Conservation (phyloP, 2,888 invertebrate species). For the Anthophora plumipes region DNA sequence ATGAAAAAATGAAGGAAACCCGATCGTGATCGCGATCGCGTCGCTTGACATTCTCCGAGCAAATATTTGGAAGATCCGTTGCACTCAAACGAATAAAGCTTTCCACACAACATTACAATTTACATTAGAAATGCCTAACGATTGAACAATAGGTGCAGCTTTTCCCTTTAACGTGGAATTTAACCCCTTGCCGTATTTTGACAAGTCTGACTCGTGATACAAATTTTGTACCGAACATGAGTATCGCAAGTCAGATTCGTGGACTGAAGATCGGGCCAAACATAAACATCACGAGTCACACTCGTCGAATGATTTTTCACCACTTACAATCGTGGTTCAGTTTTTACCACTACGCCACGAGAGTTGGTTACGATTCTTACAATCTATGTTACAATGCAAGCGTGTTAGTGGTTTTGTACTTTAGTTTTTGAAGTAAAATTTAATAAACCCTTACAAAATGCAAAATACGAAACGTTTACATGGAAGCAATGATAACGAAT, state of each 20-base stretch:
- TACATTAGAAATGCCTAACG: no score
- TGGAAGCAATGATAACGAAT: conserved; percentile 20
- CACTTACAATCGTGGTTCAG: conserved; percentile 6
- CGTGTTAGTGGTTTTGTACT: conserved; percentile 38
- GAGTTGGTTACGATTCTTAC: conserved; percentile 45
- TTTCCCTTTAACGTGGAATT: no score
- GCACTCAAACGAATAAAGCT: no score
- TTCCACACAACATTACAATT: no score
- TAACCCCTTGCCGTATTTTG: conserved; percentile 35
- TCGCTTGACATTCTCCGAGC: no score
- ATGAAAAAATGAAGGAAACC: no score
- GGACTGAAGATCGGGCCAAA: conserved; percentile 16
- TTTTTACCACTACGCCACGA: conserved; percentile 23
- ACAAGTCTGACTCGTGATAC: conserved; percentile 17
- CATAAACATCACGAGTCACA: conserved; percentile 6
- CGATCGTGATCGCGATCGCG: no score
- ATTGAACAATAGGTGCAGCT: no score
- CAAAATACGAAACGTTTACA: conserved; percentile 20
- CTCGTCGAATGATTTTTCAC: no score
- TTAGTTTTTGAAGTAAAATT: conserved; percentile 40
- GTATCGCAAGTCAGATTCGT: conserved; percentile 32
- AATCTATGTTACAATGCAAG: no score
- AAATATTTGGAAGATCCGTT: no score
- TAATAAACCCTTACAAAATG: conserved; percentile 41
- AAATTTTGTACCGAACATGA: conserved; percentile 9